phyloP scores from a whole-genome alignment of 2,888 invertebrate species.

The Geotrupes spiniger region DNA sequence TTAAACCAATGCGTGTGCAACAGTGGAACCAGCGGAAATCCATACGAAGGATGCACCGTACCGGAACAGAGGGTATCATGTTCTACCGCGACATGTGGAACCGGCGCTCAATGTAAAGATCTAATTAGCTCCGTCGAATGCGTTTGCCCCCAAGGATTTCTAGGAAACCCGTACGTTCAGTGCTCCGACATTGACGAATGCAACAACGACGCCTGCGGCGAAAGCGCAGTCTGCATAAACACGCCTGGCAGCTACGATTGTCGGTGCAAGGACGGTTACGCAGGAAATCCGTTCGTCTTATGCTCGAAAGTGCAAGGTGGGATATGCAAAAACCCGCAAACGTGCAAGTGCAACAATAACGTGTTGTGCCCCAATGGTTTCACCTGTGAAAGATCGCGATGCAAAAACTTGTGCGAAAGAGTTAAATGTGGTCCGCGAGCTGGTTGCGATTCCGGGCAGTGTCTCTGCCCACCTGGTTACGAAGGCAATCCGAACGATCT shows the following conservation, averaged over 20 bases:
- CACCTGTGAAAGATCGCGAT: constrained; percentile 69
- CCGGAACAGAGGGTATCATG: constrained; percentile 54
- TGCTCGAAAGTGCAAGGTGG: constrained; percentile 70
- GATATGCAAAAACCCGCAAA: constrained; percentile 66
- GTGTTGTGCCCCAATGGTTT: constrained; percentile 75
- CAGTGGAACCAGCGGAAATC: constrained; percentile 81
- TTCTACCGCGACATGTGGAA: constrained; percentile 31
- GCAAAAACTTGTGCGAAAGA: constrained; percentile 73
- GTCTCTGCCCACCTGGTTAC: constrained; percentile 76
- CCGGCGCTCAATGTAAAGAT: constrained; percentile 76
- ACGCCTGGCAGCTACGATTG: constrained; percentile 87
- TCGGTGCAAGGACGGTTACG: constrained; percentile 78
- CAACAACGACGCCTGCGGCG: constrained; percentile 71
- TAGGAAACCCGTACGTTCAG: constrained; percentile 83
- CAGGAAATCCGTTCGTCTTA: constrained; percentile 83
- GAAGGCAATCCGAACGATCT: constrained; percentile 72
- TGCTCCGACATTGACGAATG: constrained; percentile 87
- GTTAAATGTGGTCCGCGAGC: constrained; percentile 80
- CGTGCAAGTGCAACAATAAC: constrained; percentile 69
- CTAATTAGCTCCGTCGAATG: constrained; percentile 74
- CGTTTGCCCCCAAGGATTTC: constrained; percentile 76
- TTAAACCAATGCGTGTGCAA: constrained; percentile 80
- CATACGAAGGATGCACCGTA: constrained; percentile 77
- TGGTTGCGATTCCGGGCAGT: constrained; percentile 74
- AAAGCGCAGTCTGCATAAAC: constrained; percentile 87